These are phyloP conservation scores for Griposia aprilina DNA, from an alignment of 2,888 invertebrate genomes.

Conservation along the genomic window DNA sequence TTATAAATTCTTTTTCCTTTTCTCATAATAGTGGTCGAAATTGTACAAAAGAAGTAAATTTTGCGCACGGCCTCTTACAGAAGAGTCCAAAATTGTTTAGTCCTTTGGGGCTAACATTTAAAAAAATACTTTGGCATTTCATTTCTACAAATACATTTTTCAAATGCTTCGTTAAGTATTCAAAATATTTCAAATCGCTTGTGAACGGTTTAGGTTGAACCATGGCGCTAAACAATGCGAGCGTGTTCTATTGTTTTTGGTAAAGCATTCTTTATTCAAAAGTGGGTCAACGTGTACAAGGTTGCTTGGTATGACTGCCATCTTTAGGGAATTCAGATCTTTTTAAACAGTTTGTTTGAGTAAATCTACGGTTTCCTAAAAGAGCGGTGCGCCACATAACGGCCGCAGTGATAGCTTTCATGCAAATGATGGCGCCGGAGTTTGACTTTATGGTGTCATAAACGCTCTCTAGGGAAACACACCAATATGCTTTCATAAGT, in stretches of 20 bases:
- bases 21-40: neutral
- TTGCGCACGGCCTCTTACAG: neutral
- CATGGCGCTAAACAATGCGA: constrained; percentile 11
- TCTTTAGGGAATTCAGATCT: neutral
- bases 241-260: constrained; percentile 29
- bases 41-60: neutral
- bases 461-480: too few species aligned
- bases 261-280: constrained; percentile 30
- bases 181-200: constrained; percentile 10
- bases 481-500: too few species aligned
- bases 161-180: neutral
- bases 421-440: too few species aligned
- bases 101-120: neutral
- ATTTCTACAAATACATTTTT: constrained; percentile 2
- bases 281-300: constrained; percentile 15
- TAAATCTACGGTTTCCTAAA: too few species aligned
- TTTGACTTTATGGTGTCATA: too few species aligned
- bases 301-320: neutral
- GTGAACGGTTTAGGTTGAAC: neutral
- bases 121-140: neutral
- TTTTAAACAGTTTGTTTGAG: constrained; percentile 7
- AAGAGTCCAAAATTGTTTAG: neutral
- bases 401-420: too few species aligned
- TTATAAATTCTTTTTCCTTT: too few species aligned
- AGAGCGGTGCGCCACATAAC: too few species aligned